Evolutionary conservation across 2,888 invertebrate species (phyloP).

Genomic region (Pycnomerus fuliginosus): DNA sequence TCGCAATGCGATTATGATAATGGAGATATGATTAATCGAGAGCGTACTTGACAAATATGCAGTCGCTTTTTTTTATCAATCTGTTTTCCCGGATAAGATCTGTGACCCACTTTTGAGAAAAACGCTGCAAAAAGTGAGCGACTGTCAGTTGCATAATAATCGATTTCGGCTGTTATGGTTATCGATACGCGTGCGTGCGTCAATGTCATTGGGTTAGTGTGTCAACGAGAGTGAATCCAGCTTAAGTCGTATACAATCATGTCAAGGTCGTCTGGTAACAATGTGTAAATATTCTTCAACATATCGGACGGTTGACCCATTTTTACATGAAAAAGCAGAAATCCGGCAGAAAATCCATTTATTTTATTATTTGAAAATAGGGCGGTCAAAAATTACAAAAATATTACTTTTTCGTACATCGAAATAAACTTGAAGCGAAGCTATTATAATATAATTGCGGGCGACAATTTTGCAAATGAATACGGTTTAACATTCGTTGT

Average conservation of each 20-base stretch:
- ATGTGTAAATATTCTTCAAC: conserved; percentile 31
- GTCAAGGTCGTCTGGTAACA: conserved; percentile 29
- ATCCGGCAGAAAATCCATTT: neutral
- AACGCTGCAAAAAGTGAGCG: no score
- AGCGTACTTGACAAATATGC: no score
- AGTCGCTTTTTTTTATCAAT: no score
- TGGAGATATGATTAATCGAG: conserved; percentile 23
- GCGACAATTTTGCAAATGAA: no score
- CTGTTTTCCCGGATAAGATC: no score
- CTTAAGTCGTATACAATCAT: conserved; percentile 33
- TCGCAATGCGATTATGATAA: conserved; percentile 41
- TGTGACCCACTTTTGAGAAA: no score
- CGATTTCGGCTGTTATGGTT: neutral
- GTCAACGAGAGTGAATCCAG: conserved; percentile 47
- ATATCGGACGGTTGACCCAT: conserved; percentile 35
- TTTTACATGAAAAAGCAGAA: conserved; percentile 15
- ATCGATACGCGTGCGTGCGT: conserved; percentile 32
- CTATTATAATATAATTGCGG: no score
- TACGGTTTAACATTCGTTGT: no score
- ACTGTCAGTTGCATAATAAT: no score
- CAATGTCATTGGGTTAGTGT: conserved; percentile 47
- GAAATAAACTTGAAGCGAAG: no score
- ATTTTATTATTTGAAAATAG: neutral
- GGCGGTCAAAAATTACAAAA: neutral
- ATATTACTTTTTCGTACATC: no score